Conservation (phyloP, 1,140 invertebrate species). For the Leguminivora glycinivorella region DNA sequence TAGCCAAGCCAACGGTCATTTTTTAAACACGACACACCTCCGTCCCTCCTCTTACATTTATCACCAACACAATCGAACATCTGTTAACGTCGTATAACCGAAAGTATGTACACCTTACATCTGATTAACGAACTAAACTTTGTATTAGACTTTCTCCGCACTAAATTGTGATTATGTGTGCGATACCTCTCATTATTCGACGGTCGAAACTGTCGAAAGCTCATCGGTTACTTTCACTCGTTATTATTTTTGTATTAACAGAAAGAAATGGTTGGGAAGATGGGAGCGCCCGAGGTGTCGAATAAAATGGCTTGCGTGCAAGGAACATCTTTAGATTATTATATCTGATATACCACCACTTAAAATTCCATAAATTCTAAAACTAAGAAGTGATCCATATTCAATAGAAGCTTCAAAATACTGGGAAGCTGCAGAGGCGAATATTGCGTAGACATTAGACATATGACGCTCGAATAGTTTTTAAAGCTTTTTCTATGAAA, state of each 20-base stretch:
- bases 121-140: conserved; percentile 34
- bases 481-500: too few relatives aligned
- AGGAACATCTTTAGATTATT: not conserved
- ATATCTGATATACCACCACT: not conserved
- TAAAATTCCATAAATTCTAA: not conserved
- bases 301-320: not conserved
- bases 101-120: conserved; percentile 28
- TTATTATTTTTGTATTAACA: conserved; percentile 54
- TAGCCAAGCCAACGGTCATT: not conserved
- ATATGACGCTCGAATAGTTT: too few relatives aligned
- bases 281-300: not conserved
- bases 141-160: conserved; percentile 50
- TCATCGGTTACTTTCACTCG: conserved; percentile 59
- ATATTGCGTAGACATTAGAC: too few relatives aligned
- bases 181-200: conserved; percentile 59
- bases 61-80: conserved; percentile 18
- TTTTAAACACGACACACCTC: conserved; percentile 5
- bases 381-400: not conserved
- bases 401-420: not conserved
- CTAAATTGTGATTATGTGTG: conserved; percentile 62
- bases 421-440: too few relatives aligned
- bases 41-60: not conserved
- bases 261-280: conserved; percentile 16
- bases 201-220: conserved; percentile 57
- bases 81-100: conserved; percentile 18